A percentile compares a stretch with the other conserved stretches of the same genome.
Evolutionary conservation across 1,140 invertebrate species (phyloP).

Genomic region (Acyrthosiphon pisum): DNA sequence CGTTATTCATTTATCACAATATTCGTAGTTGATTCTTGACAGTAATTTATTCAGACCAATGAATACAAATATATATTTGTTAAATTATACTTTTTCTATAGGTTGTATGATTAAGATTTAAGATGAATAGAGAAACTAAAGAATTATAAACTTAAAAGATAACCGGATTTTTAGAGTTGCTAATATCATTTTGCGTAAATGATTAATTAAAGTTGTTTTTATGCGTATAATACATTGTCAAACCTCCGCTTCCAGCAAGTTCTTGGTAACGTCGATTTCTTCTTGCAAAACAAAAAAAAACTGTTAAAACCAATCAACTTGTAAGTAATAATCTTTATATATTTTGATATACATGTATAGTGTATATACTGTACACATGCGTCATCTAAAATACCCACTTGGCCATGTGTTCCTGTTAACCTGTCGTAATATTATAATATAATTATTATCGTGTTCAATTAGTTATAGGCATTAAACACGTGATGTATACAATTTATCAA

Average conservation of each 20-base stretch:
- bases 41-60: neutral
- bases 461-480: no score
- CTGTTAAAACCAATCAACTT: neutral
- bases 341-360: no score
- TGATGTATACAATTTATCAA: no score
- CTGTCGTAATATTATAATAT: neutral
- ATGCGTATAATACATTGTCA: neutral
- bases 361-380: neutral
- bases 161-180: neutral
- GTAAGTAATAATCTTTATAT: neutral
- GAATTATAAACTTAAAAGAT: neutral
- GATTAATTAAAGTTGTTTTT: constrained; percentile 20
- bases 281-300: neutral
- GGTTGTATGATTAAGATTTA: neutral
- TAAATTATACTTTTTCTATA: neutral
- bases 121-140: neutral
- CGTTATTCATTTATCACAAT: constrained; percentile 1
- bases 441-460: no score
- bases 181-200: neutral
- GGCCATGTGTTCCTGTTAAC: neutral
- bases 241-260: neutral
- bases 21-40: neutral
- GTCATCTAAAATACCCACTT: neutral
- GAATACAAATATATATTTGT: neutral
- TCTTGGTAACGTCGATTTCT: neutral